phyloP scores from a whole-genome alignment of 2,113 vertebrate species.

The Oncorhynchus clarkii region DNA sequence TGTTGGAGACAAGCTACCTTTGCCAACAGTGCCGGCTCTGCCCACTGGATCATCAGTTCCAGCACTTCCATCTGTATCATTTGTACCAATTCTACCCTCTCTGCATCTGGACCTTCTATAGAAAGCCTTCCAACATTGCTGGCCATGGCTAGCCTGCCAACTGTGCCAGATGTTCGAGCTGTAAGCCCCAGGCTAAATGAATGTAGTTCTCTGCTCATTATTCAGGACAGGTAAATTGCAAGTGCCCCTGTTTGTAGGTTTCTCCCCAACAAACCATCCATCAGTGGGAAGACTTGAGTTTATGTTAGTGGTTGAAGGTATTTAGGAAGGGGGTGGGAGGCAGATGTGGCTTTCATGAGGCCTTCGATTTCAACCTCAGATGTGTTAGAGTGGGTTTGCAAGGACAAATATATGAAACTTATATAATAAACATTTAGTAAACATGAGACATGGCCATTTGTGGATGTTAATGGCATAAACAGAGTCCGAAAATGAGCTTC shows the following conservation, averaged over 20 bases:
- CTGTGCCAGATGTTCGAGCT: conserved; percentile 98
- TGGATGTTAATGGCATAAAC: conserved; percentile 39
- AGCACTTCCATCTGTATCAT: conserved; percentile 96
- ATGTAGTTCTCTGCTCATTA: conserved; percentile 94
- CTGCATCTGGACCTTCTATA: conserved; percentile 98
- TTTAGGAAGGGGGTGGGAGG: neutral
- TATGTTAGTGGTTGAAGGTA: neutral
- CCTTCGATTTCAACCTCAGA: neutral
- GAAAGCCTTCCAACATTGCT: conserved; percentile 93
- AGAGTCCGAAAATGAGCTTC: conserved; percentile 53
- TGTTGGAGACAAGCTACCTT: conserved; percentile 99
- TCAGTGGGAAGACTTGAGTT: conserved; percentile 15
- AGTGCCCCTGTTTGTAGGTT: conserved; percentile 25
- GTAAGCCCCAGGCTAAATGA: conserved; percentile 96
- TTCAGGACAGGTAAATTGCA: conserved; percentile 88
- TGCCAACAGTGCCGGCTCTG: conserved; percentile 92
- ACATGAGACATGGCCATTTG: conserved; percentile 24
- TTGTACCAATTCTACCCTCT: conserved; percentile 84
- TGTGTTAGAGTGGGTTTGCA: neutral
- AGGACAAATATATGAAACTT: neutral
- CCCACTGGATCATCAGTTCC: conserved; percentile 86
- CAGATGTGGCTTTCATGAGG: conserved; percentile 7
- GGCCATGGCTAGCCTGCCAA: conserved; percentile 93
- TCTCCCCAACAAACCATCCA: conserved; percentile 48
- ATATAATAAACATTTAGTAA: conserved; percentile 13